Conservation (phyloP, 2,113 vertebrate genomes). For the Anarrhichthys ocellatus region DNA sequence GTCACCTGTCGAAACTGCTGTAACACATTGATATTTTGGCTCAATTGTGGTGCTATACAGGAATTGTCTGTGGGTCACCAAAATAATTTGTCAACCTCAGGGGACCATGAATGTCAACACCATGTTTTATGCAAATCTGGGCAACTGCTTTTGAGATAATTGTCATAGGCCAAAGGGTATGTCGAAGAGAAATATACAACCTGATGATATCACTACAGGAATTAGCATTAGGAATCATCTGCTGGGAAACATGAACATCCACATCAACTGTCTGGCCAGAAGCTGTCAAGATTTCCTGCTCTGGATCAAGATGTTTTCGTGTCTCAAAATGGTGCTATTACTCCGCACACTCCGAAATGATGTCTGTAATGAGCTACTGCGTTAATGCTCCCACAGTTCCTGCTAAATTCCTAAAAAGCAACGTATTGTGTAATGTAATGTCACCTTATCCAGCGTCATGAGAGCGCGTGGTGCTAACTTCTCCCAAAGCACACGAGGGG, state of each 20-base stretch:
- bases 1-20: too few species aligned
- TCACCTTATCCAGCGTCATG: constrained; percentile 15
- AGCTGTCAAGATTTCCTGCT: neutral
- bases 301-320: neutral
- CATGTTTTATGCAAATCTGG: neutral
- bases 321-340: neutral
- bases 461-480: constrained; percentile 32
- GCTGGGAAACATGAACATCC: neutral
- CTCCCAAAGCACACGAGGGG: constrained; percentile 41
- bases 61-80: neutral
- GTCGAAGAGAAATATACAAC: neutral
- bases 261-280: too few species aligned
- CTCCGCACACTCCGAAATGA: neutral
- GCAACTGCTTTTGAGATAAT: neutral
- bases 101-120: neutral
- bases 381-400: neutral
- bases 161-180: neutral
- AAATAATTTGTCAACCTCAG: neutral
- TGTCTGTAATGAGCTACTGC: constrained; percentile 11
- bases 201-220: neutral
- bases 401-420: constrained; percentile 27
- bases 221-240: neutral
- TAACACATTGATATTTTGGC: neutral
- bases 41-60: neutral
- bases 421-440: constrained; percentile 19